phyloP scores from a whole-genome alignment of 1,140 invertebrate species.

The Scylla paramamosain region DNA sequence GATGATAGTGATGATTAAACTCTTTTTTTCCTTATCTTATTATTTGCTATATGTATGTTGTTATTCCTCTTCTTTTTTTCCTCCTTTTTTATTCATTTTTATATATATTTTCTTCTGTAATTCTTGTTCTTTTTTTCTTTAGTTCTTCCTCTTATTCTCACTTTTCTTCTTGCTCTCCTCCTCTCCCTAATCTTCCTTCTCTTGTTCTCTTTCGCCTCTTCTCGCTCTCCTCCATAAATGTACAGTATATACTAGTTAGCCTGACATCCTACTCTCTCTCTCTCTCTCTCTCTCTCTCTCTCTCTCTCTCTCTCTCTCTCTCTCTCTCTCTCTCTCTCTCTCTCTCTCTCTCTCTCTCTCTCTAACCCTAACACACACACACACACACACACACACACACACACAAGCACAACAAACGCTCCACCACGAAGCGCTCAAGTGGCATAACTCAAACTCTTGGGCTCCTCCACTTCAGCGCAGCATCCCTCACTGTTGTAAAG shows the following conservation, averaged over 20 bases:
- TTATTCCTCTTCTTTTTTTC: background rate
- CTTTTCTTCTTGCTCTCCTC: background rate
- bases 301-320: background rate
- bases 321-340: background rate
- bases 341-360: conserved; percentile 14
- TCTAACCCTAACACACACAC: too few species aligned
- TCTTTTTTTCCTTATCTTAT: too few species aligned
- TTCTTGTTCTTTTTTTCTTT: background rate
- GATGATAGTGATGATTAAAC: too few species aligned
- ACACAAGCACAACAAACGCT: too few species aligned
- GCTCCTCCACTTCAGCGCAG: too few species aligned
- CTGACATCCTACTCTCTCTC: background rate
- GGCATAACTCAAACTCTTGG: too few species aligned
- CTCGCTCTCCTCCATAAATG: too few species aligned
- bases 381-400: too few species aligned
- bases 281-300: background rate
- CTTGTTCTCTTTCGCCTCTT: background rate
- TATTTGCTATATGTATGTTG: too few species aligned
- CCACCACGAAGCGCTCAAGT: too few species aligned
- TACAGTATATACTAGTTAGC: too few species aligned
- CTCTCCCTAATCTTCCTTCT: background rate
- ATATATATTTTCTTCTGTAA: background rate
- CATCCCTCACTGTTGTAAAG: too few species aligned
- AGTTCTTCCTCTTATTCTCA: background rate
- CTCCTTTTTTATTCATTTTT: background rate